phyloP scores from a whole-genome alignment of 2,888 invertebrate genomes.

The Oligia fasciuncula region DNA sequence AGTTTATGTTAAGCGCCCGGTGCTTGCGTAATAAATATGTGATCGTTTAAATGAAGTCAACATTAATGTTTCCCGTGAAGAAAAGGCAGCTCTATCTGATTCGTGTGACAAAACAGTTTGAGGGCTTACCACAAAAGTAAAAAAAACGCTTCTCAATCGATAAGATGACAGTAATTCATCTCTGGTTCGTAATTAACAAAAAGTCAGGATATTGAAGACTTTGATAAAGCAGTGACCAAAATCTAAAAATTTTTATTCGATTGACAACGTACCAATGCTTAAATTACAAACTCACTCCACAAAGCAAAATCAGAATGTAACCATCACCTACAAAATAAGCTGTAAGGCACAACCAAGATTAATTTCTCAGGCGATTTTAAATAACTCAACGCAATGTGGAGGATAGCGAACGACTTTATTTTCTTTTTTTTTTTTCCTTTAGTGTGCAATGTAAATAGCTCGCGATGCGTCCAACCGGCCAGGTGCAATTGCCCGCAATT shows the following conservation, averaged over 20 bases:
- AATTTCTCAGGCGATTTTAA: constrained; percentile 67
- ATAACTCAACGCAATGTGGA: constrained; percentile 69
- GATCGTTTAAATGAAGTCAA: constrained; percentile 5
- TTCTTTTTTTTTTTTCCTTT: constrained; percentile 68
- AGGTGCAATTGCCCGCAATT: constrained; percentile 87
- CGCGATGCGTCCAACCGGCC: constrained; percentile 72
- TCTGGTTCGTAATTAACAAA: background rate
- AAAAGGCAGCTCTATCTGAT: background rate
- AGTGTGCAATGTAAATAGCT: constrained; percentile 79
- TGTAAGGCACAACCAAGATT: constrained; percentile 57
- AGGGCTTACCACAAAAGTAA: background rate
- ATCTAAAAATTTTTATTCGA: background rate
- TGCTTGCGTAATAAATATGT: background rate
- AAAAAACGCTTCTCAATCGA: background rate
- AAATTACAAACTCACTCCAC: background rate
- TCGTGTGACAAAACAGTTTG: background rate
- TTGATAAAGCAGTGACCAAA: too few species aligned
- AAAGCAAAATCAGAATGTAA: constrained; percentile 27
- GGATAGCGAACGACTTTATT: constrained; percentile 64
- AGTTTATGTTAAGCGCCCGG: constrained; percentile 5
- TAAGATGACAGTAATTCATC: background rate
- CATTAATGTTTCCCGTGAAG: constrained; percentile 8
- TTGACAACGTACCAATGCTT: too few species aligned
- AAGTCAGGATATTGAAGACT: background rate
- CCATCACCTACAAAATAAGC: constrained; percentile 50